Base-by-base conservation (phyloP, 2,113 vertebrate genomes). In the Hyla sarda region DNA sequence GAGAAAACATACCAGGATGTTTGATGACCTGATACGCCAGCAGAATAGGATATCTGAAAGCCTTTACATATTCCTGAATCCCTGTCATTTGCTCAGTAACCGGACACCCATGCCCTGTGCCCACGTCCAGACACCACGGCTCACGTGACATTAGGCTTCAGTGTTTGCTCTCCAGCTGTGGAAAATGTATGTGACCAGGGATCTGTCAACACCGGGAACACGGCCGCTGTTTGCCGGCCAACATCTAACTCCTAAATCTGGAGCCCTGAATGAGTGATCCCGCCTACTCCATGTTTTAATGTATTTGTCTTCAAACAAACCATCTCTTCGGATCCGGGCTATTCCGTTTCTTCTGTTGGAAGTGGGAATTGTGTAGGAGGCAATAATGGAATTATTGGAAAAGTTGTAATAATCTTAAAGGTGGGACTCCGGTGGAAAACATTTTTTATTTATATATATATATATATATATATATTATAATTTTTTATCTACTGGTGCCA, bases 51-150 rank as follows among this genome's bases (percentile, higher is more conserved):
- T 45, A 25, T n/a, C 37, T 62, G 79, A 62, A 69, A 80, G 54
- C 28, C 77, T 34, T 2, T n/a, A 14, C 6, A n/a, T 82, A 82
- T 82, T 69, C 47, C 62, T 82, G 80, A 34, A 58, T 67, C 78
- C 12, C 45, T 82, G 62, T 69, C 78, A 82, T 67, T 50, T 82
- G 47, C 80, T 48, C 62, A 48, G 80, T 82, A 82, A 82, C 45
- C 32, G 32, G 37, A 82, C 80, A 48, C 80, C 41, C 54, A 9
- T 79, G 52, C 12, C 34, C 30, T 17, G 32, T 60, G 21, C 58
- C 78, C 34, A 34, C 9, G 32, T 28, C 37, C 16, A 81, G 78
- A 80, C 56, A 19, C 13, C 41, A n/a, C 56, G 19, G 78, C 10
- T 47, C 78, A 80, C 54, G 25, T 60, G 77, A 80, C 56, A 45